phyloP scores from a whole-genome alignment of 2,797 vertebrate genomes.

The Melanotaenia parkinsoni region DNA sequence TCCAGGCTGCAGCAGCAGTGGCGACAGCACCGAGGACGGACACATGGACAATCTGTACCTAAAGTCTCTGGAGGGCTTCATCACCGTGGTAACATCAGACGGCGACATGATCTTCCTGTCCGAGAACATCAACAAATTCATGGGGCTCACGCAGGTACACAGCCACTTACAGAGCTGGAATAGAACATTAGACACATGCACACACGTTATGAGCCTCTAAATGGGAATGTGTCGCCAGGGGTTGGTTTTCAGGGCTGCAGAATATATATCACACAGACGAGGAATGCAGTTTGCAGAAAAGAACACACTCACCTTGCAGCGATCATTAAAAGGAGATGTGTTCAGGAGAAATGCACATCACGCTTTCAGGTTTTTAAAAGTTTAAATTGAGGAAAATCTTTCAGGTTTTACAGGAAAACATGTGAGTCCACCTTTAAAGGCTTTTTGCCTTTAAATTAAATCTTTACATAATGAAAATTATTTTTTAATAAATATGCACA shows the following conservation, averaged over 20 bases:
- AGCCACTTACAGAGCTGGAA: too few relatives aligned
- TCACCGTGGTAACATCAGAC: conserved; percentile 95
- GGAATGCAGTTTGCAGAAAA: neutral
- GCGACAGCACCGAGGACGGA: conserved; percentile 78
- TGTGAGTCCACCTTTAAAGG: too few relatives aligned
- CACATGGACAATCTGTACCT: conserved; percentile 96
- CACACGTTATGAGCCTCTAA: neutral
- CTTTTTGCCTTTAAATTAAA: too few relatives aligned
- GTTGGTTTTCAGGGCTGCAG: too few relatives aligned
- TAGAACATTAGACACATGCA: neutral
- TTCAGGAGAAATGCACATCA: neutral
- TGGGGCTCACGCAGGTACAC: conserved; percentile 96
- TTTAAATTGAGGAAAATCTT: neutral
- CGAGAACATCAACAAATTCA: conserved; percentile 97
- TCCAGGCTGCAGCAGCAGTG: conserved; percentile 72
- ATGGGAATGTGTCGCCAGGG: too few relatives aligned
- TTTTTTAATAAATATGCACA: too few relatives aligned
- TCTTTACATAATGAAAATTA: too few relatives aligned
- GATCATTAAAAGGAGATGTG: neutral
- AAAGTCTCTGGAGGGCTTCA: conserved; percentile 96
- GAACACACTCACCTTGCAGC: neutral
- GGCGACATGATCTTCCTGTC: conserved; percentile 98
- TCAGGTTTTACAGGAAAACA: too few relatives aligned
- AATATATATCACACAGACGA: neutral
- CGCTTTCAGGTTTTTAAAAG: neutral